Base-by-base conservation (phyloP, 2,888 invertebrate species). In the Nemoura dubitans region DNA sequence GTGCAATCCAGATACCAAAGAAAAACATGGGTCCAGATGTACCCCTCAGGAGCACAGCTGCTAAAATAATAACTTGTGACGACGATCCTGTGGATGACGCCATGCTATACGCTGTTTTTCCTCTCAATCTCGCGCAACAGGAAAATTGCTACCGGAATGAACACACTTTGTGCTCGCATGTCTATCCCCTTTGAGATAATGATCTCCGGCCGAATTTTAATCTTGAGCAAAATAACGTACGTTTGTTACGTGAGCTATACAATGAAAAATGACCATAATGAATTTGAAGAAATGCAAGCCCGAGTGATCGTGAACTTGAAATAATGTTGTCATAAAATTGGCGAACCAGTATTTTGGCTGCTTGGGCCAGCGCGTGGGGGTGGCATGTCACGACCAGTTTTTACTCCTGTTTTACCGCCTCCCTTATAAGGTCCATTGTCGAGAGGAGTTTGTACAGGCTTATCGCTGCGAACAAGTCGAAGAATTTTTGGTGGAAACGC, bases 401-500 rank as follows among this genome's bases (percentile, higher is more conserved):
- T 59, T 59, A 59, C 59, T 59, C 59, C 59, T 21, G 59, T 59
- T 59, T 59, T 59, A 21, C 59, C 59, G 59, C 59, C 59, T 59
- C 59, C 59, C 59, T 59, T 59, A 59, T 59, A 59, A 59, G 59
- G 59, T 21, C 59, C 59, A 59, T 59, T 21, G 59, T 21, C 59
- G 21, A 59, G 59, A 10, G 59, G 14, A 59, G 16, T 59, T 59
- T 59, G 59, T 59, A 59, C 6, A 59, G 14, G 59, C 59, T 59
- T 59, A 59, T 59, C 21, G 59, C 59, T 59, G 21, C 14, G 59
- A 59, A 59, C 14, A 14, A 59, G 59, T 14, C 59, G 59, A 59
- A 59, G 59, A 59, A 59, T 59, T 59, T 59, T 59, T 59, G 59
- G 59, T 21, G 59, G 59, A 59, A 59, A 59, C 59, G 59, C 59